Base-by-base conservation (phyloP, 2,888 invertebrate genomes). In the Meloe dianella region DNA sequence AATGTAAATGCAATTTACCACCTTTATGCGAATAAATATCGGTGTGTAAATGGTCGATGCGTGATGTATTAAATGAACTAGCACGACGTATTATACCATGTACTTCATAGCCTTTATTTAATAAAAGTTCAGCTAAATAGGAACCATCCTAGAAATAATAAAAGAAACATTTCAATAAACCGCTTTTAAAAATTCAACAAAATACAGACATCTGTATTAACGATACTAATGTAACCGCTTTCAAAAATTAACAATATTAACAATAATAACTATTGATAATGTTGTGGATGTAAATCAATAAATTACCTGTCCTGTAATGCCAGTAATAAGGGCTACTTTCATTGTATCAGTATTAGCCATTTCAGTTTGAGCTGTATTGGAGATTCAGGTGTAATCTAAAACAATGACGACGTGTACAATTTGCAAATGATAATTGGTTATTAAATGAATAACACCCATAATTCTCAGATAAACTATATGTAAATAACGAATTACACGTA, bases 51-150 rank as follows among this genome's bases (percentile, higher is more conserved):
- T 99, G 99, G 79, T 97, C 93, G 71, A 99, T 98, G 68, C 99
- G 88, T 5, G 91, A 91, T 0, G 99, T 99, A 83, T 99, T 99
- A 83, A 99, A 99, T 0, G 96, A 94, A 77, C 97, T 97, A 0
- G 97, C 92, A 30, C 99, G 87, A 20, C 99, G 87, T 59, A 99
- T 94, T 63, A 99, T 94, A 0, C 99, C 99, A 84, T 99, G 98
- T 0, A 99, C 95, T 78, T 92, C 90, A 81, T 98, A 98, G 9
- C 95, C 96, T 84, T 97, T 98, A 61, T 90, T 89, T 22, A 98
- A 85, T 1, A 98, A 86, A 71, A 98, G 91, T 84, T 99, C 98
- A 0, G 98, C 95, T 72, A 99, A 86, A 82, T 98, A 99, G 0
- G 98, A 98, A 1, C 98, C 98, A 89, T 99, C 98, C 97, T 98